Evolutionary conservation across 2,113 vertebrate species (phyloP).

Genomic region (Grallaria varia): DNA sequence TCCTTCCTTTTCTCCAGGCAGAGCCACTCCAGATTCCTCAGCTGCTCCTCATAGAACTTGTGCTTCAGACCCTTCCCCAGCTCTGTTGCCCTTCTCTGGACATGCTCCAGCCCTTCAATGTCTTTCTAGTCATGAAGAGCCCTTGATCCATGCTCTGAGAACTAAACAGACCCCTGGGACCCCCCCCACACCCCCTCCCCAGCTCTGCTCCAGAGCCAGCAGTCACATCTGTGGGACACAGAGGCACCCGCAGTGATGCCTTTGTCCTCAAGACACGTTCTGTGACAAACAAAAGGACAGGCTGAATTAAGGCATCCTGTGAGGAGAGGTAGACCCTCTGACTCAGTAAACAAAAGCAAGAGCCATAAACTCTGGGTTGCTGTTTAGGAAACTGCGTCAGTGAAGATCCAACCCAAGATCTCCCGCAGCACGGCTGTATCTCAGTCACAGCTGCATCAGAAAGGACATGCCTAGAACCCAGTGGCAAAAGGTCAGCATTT

Average conservation of each 20-base stretch:
- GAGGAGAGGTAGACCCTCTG: background rate
- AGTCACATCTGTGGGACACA: background rate
- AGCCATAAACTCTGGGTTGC: background rate
- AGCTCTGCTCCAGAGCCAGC: background rate
- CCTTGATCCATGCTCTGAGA: background rate
- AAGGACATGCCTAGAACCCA: background rate
- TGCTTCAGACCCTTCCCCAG: background rate
- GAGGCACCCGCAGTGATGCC: background rate
- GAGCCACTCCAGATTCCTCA: background rate
- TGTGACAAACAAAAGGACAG: fast-evolving
- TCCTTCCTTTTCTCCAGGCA: background rate
- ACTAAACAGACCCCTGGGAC: fast-evolving
- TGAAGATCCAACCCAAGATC: background rate
- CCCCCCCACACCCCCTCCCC: fast-evolving
- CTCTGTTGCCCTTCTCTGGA: background rate
- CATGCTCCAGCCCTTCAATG: background rate
- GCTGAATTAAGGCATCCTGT: background rate
- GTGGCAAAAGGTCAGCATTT: background rate
- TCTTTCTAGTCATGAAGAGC: background rate
- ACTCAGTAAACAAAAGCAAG: background rate
- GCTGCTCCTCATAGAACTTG: background rate
- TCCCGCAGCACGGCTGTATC: background rate
- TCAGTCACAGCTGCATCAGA: background rate
- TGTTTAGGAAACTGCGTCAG: background rate
- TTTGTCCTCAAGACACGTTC: fast-evolving